Base-by-base conservation (phyloP, 1,140 invertebrate species). In the Tribolium madens region DNA sequence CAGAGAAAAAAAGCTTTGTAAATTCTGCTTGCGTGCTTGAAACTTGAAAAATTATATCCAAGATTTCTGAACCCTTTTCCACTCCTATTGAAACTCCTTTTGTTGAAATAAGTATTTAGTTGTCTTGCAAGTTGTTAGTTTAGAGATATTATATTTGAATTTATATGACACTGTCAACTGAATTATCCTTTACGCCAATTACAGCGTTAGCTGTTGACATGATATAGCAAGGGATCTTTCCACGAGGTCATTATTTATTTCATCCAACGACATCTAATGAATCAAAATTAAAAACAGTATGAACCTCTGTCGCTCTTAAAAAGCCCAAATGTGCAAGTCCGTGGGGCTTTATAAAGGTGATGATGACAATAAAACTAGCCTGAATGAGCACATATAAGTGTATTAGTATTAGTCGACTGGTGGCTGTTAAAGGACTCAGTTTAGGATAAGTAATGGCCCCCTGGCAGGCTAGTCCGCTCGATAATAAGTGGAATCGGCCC, bases 371-470 rank as follows among this genome's bases (percentile, higher is more conserved):
- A 72, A 72, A 72, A 52, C 46, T 72, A 26, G 70, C 70, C 47
- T 68, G 72, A 79, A 70, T 79, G 80, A 77, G 73, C 79, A 78
- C 53, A 77, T 60, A 82, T 80, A 83, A 83, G 78, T 81, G 80
- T 73, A 84, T 84, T 84, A 84, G 78, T 83, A 80, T 82, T 84
- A 80, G 83, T 81, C 79, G 83, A 84, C 78, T 79, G 81, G 70
- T 68, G 72, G 18, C 73, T 52, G 42, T 84, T 82, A 85, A 85
- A 84, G 79, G 84, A 82, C 76, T 79, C 83, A 85, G 84, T 84
- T 84, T 84, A 84, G 82, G 83, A 85, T 83, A 85, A 85, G 81
- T 85, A 85, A 85, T 85, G 83, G 77, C 76, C 71, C 74, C 84
- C 83, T 79, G 82, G 75, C 46, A 83, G n/a, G 80, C 78, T 69